Percentiles rank a stretch among this genome's conserved stretches.
Evolutionary conservation across 1,140 invertebrate genomes (phyloP).

Genomic region (Heliconius hewitsoni): DNA sequence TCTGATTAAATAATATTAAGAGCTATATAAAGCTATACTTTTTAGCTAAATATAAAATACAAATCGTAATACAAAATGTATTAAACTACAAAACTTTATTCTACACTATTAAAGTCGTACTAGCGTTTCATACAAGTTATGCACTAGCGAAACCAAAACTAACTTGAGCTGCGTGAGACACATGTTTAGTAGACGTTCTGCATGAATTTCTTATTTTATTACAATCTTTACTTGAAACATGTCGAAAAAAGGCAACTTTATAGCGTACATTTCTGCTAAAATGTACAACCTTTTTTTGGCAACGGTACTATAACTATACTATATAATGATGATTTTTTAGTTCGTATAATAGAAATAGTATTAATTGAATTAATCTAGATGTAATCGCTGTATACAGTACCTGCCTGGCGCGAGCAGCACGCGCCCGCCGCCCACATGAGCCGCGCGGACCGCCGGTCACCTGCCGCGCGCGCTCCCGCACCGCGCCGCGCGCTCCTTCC

Average conservation of each 20-base stretch:
- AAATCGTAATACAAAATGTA: not conserved
- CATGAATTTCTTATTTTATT: not conserved
- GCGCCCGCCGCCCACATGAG: slow-evolving; percentile 77
- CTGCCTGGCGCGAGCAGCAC: slow-evolving; percentile 78
- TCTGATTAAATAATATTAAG: not conserved
- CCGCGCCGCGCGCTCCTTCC: slow-evolving; percentile 66
- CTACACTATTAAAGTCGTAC: not conserved
- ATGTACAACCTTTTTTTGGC: not conserved
- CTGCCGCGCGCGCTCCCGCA: slow-evolving; percentile 66
- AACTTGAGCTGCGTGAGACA: slow-evolving; percentile 3
- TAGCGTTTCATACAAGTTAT: not conserved
- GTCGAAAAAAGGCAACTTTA: not conserved
- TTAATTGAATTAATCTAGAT: not conserved
- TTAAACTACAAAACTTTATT: not conserved
- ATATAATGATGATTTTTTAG: not conserved
- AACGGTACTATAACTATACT: not conserved
- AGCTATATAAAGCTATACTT: not conserved
- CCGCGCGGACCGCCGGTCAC: slow-evolving; percentile 69
- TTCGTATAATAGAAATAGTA: not conserved
- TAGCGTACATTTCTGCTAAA: not conserved
- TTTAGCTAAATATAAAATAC: not conserved
- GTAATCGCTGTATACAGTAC: slow-evolving; percentile 38
- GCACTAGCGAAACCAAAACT: slow-evolving; percentile 6
- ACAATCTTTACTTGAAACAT: not conserved
- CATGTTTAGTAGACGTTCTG: slow-evolving; percentile 5